Evolutionary conservation across 1,140 invertebrate genomes (phyloP).

Genomic region (Bombus picipes): DNA sequence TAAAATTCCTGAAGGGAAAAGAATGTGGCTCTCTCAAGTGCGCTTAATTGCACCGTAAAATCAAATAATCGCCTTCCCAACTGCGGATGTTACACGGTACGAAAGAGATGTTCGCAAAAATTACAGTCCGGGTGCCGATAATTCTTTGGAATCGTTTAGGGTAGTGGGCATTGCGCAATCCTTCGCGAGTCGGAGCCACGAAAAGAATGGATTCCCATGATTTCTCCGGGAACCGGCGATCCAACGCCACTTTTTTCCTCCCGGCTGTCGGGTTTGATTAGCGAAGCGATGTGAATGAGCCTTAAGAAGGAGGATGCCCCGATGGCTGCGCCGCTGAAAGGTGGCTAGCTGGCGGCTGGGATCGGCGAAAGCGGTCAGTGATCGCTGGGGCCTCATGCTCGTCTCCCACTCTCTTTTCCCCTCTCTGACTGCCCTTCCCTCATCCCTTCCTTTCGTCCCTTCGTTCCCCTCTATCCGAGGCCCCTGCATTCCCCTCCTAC

Average conservation of each 20-base stretch:
- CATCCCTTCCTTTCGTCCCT: background rate
- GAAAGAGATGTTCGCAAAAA: background rate
- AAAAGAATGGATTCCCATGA: constrained; percentile 58
- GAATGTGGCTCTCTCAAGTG: background rate
- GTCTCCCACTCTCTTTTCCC: constrained; percentile 28
- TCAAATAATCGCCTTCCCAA: background rate
- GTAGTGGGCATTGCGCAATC: constrained; percentile 19
- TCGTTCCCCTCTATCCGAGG: background rate
- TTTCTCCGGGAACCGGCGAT: constrained; percentile 45
- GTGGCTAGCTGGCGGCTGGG: constrained; percentile 70
- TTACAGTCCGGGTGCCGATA: background rate
- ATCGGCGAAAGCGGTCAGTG: constrained; percentile 72
- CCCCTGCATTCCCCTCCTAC: background rate
- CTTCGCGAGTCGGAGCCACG: background rate
- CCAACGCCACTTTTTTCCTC: constrained; percentile 32
- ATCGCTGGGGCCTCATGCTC: constrained; percentile 67
- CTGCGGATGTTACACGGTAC: background rate
- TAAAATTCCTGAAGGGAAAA: background rate
- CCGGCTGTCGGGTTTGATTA: constrained; percentile 67
- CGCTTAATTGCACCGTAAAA: background rate
- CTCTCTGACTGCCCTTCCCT: background rate
- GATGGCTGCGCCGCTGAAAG: constrained; percentile 71
- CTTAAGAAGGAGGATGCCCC: constrained; percentile 69
- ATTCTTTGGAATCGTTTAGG: background rate
- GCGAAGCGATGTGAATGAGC: constrained; percentile 70